Evolutionary conservation across 2,888 invertebrate genomes (phyloP).

Genomic region (Eristalis tenax): DNA sequence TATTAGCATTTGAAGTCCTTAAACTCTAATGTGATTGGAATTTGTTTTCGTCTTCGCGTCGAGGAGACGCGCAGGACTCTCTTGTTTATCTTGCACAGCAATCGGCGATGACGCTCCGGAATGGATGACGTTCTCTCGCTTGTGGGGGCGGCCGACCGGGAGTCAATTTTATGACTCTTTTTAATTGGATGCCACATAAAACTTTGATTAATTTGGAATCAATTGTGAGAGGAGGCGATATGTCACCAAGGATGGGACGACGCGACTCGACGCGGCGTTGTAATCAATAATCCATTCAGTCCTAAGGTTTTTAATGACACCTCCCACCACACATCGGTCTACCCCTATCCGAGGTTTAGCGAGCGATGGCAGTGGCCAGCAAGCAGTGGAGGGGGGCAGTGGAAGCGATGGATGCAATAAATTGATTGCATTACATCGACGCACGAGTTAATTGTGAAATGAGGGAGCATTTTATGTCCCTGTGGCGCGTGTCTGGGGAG

Average conservation of each 20-base stretch:
- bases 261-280: not conserved
- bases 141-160: not conserved
- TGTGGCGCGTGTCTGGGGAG: slow-evolving; percentile 12
- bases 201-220: slow-evolving; percentile 70
- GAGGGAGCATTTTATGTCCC: slow-evolving; percentile 36
- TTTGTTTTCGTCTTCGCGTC: slow-evolving; percentile 67
- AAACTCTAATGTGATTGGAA: slow-evolving; percentile 72
- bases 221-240: slow-evolving; percentile 41
- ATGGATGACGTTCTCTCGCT: not conserved
- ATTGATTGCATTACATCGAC: slow-evolving; percentile 69
- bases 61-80: slow-evolving; percentile 32
- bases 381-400: not conserved
- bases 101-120: not conserved
- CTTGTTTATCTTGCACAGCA: slow-evolving; percentile 46
- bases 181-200: slow-evolving; percentile 70
- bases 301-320: slow-evolving; percentile 56
- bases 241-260: not conserved
- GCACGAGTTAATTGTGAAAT: slow-evolving; percentile 57
- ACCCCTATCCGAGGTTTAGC: not conserved
- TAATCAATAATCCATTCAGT: slow-evolving; percentile 69
- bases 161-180: slow-evolving; percentile 49
- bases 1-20: slow-evolving; percentile 72
- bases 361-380: too few species aligned
- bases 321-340: not conserved
- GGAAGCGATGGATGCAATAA: slow-evolving; percentile 47